Evolutionary conservation across 2,888 invertebrate species (phyloP), one percentile per base, ranked within the genome.

Genomic region (Pyrrhia umbra): DNA sequence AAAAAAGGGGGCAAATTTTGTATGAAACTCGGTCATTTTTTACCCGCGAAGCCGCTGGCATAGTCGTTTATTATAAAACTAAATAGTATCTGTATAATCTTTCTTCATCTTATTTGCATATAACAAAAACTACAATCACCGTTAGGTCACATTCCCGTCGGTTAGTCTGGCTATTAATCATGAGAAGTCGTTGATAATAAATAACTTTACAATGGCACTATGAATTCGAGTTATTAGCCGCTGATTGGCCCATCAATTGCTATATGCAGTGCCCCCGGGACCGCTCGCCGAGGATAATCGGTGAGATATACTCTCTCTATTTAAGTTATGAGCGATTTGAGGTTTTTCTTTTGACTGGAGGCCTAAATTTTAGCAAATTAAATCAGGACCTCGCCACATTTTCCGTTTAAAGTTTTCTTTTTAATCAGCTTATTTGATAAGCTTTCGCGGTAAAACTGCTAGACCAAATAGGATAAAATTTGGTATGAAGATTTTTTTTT

Each of bases 171-270:
- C 56, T 63, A 82, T 80, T 74, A 77, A 77, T 77, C 69, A 67
- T 40, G 8, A 9, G 20, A 9, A 30, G 47, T 21, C 42, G 45
- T 54, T 51, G 30, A 62, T 73, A 76, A 75, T 70, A 82, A 77
- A 77, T 75, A 65, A 65, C 63, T 70, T 65, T 54, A 70, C 66
- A 67, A 77, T 73, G 64, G 69, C 59, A 45, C 66, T 63, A 54
- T 75, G 80, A 76, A 74, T 70, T 75, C 74, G 65, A 79, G 78
- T 80, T 82, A 85, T 84, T 84, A 82, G 79, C 75, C 71, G 83
- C 69, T 86, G 87, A 88, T 88, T 88, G 85, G 80, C 52, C 80
- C 79, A 88, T 88, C 86, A 82, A 87, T 87, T 84, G 84, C 75
- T 81, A 69, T 80, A 76, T 77, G 75, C 71, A 57, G 61, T 77